Conservation (phyloP, 1,140 invertebrate species). For the Anoplolepis gracilipes region DNA sequence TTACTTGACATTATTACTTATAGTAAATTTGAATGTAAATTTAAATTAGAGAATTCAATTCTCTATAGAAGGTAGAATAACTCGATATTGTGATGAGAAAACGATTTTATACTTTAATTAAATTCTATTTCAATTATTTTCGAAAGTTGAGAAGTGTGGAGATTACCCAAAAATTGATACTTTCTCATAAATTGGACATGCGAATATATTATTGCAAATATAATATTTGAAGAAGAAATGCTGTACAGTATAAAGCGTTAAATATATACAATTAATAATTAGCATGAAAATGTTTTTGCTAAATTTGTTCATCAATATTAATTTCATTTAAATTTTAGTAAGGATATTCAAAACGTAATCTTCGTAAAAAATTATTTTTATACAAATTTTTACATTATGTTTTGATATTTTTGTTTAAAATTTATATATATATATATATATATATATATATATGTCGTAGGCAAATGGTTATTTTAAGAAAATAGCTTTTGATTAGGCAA, state of each 20-base stretch:
- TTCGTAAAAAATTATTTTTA: constrained; percentile 1
- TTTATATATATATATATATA: neutral
- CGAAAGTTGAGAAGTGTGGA: neutral
- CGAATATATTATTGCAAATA: too few species aligned
- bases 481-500: too few species aligned
- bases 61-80: neutral
- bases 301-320: constrained; percentile 8
- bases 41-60: constrained; percentile 15
- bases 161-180: neutral
- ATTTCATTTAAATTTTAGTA: neutral
- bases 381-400: constrained; percentile 1
- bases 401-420: too few species aligned
- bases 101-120: constrained; percentile 25
- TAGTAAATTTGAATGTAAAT: constrained; percentile 21
- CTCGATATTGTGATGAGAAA: neutral
- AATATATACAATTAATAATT: constrained; percentile 31
- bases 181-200: constrained; percentile 3
- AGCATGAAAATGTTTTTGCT: neutral
- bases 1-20: neutral
- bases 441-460: neutral
- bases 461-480: too few species aligned
- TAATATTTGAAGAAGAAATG: constrained; percentile 48
- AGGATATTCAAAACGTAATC: neutral
- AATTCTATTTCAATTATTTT: neutral
- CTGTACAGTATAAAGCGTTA: neutral